phyloP scores from a whole-genome alignment of 2,797 vertebrate genomes.

The Neosalanx taihuensis region DNA sequence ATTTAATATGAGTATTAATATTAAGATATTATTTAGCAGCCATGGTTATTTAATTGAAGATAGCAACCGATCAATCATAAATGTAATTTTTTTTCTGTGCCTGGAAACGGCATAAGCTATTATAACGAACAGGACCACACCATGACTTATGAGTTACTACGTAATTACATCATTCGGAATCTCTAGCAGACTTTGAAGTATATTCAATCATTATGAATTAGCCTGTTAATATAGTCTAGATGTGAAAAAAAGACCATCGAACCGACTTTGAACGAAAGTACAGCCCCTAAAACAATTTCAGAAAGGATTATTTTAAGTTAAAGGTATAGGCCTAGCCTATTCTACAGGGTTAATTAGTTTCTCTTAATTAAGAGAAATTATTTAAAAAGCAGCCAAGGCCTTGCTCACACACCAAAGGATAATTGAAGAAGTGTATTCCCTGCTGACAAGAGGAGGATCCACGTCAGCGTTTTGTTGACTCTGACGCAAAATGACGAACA shows the following conservation, averaged over 20 bases:
- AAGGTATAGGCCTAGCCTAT: not conserved
- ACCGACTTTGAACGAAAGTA: not conserved
- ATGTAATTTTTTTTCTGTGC: too few relatives aligned
- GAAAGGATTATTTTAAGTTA: not conserved
- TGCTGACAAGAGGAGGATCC: conserved; percentile 13
- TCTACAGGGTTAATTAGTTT: not conserved
- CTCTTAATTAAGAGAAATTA: too few relatives aligned
- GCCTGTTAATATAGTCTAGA: not conserved
- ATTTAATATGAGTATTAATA: too few relatives aligned
- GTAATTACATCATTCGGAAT: not conserved
- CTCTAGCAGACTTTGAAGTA: not conserved
- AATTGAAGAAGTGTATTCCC: not conserved
- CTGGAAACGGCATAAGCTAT: too few relatives aligned
- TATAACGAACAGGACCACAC: too few relatives aligned
- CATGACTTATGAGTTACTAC: too few relatives aligned
- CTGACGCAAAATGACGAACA: conserved; percentile 73
- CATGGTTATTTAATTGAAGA: too few relatives aligned
- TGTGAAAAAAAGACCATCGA: not conserved
- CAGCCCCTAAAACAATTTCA: not conserved
- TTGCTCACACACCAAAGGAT: not conserved
- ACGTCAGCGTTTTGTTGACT: conserved; percentile 47
- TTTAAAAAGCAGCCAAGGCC: too few relatives aligned
- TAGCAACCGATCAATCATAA: too few relatives aligned
- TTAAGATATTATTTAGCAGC: too few relatives aligned
- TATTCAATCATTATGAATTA: not conserved